Evolutionary conservation across 2,888 invertebrate genomes (phyloP).

Genomic region (Sinelater perroti): DNA sequence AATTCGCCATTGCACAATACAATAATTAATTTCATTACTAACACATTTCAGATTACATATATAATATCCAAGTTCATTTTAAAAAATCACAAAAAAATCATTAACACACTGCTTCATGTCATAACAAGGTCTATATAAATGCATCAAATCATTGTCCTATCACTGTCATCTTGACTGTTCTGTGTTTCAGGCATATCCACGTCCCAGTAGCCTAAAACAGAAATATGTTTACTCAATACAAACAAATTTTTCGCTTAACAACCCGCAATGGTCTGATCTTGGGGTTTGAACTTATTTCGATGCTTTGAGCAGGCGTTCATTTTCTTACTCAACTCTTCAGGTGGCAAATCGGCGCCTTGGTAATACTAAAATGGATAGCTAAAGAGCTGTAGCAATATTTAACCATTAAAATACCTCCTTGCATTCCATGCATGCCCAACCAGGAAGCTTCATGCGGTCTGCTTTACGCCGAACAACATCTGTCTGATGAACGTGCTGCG

Average conservation of each 20-base stretch:
- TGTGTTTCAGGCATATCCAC: constrained; percentile 53
- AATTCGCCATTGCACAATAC: too few relatives aligned
- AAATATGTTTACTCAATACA: not conserved
- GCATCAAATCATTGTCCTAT: too few relatives aligned
- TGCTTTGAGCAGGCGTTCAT: constrained; percentile 64
- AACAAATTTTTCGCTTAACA: not conserved
- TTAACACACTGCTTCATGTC: too few relatives aligned
- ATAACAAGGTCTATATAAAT: too few relatives aligned
- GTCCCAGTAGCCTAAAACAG: constrained; percentile 57
- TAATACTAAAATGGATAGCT: constrained; percentile 44
- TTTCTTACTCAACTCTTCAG: constrained; percentile 56
- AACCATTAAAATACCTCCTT: constrained; percentile 51
- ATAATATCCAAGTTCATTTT: too few relatives aligned
- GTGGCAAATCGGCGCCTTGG: constrained; percentile 51
- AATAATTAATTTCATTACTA: too few relatives aligned
- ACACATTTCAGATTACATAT: too few relatives aligned
- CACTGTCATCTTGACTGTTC: constrained; percentile 23
- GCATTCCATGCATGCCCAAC: constrained; percentile 60
- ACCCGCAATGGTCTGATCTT: constrained; percentile 57
- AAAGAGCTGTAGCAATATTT: not conserved
- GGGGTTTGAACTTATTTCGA: constrained; percentile 57
- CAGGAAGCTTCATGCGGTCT: constrained; percentile 56
- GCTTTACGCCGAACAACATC: constrained; percentile 53
- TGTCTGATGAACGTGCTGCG: constrained; percentile 50
- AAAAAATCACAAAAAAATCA: too few relatives aligned